phyloP scores from a whole-genome alignment of 2,888 invertebrate genomes.

The Ischnus inquisitorius region DNA sequence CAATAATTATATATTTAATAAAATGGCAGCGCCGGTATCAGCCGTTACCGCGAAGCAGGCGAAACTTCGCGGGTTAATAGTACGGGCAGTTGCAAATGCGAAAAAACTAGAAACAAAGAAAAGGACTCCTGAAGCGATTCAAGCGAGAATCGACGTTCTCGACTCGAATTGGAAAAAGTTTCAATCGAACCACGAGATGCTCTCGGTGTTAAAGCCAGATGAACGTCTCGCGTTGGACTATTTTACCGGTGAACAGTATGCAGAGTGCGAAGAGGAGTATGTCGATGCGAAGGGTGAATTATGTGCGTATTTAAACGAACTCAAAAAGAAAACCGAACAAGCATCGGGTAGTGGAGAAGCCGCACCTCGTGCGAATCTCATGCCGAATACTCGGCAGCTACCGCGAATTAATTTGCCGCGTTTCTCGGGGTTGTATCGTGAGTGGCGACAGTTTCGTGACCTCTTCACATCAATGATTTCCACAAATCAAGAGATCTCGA shows the following conservation, averaged over 20 bases:
- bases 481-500: slow-evolving; percentile 39
- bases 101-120: slow-evolving; percentile 27
- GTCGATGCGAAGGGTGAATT: background rate
- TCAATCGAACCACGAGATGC: slow-evolving; percentile 12
- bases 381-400: slow-evolving; percentile 4
- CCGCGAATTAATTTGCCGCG: slow-evolving; percentile 42
- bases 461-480: slow-evolving; percentile 38
- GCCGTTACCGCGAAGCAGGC: background rate
- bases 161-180: slow-evolving; percentile 21
- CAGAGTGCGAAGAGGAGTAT: background rate
- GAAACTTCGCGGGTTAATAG: background rate
- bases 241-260: background rate
- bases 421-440: slow-evolving; percentile 37
- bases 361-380: too few species aligned
- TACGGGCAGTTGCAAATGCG: background rate
- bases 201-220: background rate
- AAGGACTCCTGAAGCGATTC: background rate
- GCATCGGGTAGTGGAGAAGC: too few species aligned
- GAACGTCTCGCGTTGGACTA: background rate
- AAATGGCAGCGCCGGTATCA: background rate
- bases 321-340: too few species aligned
- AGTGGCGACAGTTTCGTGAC: slow-evolving; percentile 55
- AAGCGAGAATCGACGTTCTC: slow-evolving; percentile 21
- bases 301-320: too few species aligned
- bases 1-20: background rate